Conservation (phyloP, 2,888 invertebrate species). For the Didymodactylos carnosus region DNA sequence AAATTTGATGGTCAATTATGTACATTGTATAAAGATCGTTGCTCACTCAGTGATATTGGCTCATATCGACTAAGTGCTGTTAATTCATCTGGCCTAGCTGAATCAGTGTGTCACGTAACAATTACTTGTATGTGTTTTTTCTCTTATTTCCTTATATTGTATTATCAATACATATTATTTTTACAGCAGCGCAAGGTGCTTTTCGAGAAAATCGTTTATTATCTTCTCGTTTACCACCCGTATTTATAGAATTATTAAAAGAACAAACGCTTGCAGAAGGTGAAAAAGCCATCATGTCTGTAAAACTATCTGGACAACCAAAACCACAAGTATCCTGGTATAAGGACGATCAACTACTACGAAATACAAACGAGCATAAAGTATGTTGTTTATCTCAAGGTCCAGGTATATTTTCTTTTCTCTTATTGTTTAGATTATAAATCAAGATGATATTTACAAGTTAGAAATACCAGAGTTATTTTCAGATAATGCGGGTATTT, state of each 20-base stretch:
- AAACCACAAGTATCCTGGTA: constrained; percentile 51
- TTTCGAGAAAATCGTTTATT: not conserved
- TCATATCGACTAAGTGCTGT: not conserved
- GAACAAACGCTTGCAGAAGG: constrained; percentile 17
- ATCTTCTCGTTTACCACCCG: not conserved
- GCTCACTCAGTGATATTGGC: constrained; percentile 29
- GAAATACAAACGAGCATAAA: constrained; percentile 41
- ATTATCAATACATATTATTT: not conserved
- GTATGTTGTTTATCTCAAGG: constrained; percentile 31
- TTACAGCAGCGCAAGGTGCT: too few species aligned
- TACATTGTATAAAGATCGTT: constrained; percentile 48
- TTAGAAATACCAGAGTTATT: constrained; percentile 48
- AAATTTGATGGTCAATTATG: constrained; percentile 56
- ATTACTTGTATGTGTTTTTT: too few species aligned
- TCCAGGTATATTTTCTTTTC: not conserved
- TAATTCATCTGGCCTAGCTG: not conserved
- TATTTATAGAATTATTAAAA: not conserved
- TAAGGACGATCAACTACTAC: constrained; percentile 50
- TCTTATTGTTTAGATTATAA: not conserved
- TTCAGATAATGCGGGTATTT: constrained; percentile 53
- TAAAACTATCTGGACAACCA: constrained; percentile 29
- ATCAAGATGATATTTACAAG: constrained; percentile 36
- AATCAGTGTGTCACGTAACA: not conserved
- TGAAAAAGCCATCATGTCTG: constrained; percentile 31
- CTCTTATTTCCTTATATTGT: too few species aligned